Evolutionary conservation across 2,888 invertebrate genomes (phyloP).

Genomic region (Orchesella flavescens): DNA sequence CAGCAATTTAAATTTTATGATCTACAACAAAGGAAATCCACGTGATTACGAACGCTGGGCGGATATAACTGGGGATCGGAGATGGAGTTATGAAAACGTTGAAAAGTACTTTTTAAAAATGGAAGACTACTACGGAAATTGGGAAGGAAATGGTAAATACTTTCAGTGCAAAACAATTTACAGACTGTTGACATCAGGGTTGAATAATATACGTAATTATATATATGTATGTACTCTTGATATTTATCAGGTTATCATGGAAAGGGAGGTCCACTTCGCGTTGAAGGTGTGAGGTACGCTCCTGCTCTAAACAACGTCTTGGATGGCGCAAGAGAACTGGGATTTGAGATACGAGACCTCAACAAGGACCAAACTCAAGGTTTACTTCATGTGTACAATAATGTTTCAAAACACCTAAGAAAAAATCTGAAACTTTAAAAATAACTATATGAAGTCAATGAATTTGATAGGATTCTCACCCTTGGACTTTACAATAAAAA

Average conservation of each 20-base stretch:
- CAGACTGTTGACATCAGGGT: too few species aligned
- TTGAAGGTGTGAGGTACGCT: slow-evolving; percentile 22
- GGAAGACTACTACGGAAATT: slow-evolving; percentile 43
- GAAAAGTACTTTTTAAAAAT: slow-evolving; percentile 75
- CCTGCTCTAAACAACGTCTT: slow-evolving; percentile 29
- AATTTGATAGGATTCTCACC: slow-evolving; percentile 26
- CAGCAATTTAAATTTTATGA: slow-evolving; percentile 29
- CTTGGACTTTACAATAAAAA: slow-evolving; percentile 9
- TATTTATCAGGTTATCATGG: slow-evolving; percentile 26
- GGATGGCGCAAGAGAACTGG: slow-evolving; percentile 29
- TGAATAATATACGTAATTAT: too few species aligned
- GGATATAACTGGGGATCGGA: slow-evolving; percentile 71
- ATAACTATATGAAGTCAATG: background rate
- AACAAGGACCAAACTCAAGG: slow-evolving; percentile 36
- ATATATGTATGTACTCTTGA: too few species aligned
- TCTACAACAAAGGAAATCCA: slow-evolving; percentile 78
- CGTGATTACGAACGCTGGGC: slow-evolving; percentile 82
- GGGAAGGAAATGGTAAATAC: slow-evolving; percentile 21
- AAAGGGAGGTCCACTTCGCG: slow-evolving; percentile 29
- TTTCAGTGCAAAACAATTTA: too few species aligned
- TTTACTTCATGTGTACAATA: background rate
- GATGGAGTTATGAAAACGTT: slow-evolving; percentile 74
- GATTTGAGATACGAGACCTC: slow-evolving; percentile 20
- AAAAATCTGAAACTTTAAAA: too few species aligned
- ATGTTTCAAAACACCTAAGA: too few species aligned